Conservation (phyloP, 2,797 vertebrate species). For the Toxotes lorentzi region DNA sequence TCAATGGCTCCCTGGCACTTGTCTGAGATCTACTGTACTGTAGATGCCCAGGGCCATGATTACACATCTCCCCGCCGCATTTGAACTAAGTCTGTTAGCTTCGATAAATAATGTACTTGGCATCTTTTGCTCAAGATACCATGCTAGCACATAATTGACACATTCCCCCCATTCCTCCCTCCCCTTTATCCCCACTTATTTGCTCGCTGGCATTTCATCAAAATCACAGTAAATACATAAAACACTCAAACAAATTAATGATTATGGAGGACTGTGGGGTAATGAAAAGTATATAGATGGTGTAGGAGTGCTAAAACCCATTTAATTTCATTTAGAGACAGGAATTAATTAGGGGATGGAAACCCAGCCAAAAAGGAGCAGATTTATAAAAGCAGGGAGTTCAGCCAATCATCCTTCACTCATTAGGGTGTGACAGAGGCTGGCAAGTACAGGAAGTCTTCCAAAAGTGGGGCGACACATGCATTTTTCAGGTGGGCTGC, state of each 20-base stretch:
- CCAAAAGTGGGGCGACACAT: conserved; percentile 27
- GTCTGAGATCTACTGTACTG: conserved; percentile 56
- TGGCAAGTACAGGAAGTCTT: conserved; percentile 40
- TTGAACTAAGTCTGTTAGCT: conserved; percentile 70
- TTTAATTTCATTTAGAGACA: conserved; percentile 79
- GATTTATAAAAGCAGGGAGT: conserved; percentile 70
- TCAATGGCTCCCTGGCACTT: conserved; percentile 67
- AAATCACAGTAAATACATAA: conserved; percentile 80
- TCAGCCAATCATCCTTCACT: conserved; percentile 69
- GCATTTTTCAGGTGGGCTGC: conserved; percentile 46
- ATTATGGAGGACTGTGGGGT: conserved; percentile 69
- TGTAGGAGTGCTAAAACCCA: conserved; percentile 80
- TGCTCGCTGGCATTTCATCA: conserved; percentile 74
- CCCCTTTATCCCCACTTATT: conserved; percentile 52
- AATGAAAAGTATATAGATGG: conserved; percentile 80
- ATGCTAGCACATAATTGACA: conserved; percentile 76
- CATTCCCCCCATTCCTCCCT: conserved; percentile 35
- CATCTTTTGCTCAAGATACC: conserved; percentile 63
- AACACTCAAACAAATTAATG: conserved; percentile 83
- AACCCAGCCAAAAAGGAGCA: conserved; percentile 68
- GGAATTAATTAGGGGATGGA: conserved; percentile 78
- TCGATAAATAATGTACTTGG: conserved; percentile 80
- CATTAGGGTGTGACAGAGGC: conserved; percentile 62
- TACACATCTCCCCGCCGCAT: conserved; percentile 74
- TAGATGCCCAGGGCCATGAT: conserved; percentile 65